Evolutionary conservation across 2,888 invertebrate genomes (phyloP).

Genomic region (Entomobrya proxima): DNA sequence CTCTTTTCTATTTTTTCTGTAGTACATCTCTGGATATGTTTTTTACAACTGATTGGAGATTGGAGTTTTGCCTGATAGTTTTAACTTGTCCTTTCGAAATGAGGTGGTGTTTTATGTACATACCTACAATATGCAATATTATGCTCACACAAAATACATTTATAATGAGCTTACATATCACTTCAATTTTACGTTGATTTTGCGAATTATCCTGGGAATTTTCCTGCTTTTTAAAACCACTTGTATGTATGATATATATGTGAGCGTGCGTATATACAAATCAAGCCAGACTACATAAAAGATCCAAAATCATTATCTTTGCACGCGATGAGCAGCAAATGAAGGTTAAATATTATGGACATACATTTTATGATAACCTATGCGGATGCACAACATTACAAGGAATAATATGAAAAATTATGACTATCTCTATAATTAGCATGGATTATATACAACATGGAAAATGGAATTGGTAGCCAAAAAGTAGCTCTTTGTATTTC

Average conservation of each 20-base stretch:
- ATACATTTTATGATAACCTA: neutral
- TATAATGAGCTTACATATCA: neutral
- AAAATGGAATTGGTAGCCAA: neutral
- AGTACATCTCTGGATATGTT: constrained; percentile 14
- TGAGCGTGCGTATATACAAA: too few relatives aligned
- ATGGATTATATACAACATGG: neutral
- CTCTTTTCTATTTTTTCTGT: too few relatives aligned
- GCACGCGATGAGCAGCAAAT: neutral
- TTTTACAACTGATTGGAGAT: neutral
- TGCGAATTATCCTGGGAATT: constrained; percentile 16
- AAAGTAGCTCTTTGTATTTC: neutral
- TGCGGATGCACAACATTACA: neutral
- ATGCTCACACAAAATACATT: neutral
- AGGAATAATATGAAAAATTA: neutral
- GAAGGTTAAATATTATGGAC: neutral
- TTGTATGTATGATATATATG: neutral
- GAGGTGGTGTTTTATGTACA: neutral
- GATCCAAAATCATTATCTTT: neutral
- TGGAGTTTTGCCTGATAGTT: neutral
- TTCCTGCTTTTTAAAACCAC: neutral
- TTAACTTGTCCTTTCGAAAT: neutral
- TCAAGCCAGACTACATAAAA: too few relatives aligned
- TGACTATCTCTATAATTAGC: neutral
- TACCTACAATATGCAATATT: neutral
- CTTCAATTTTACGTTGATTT: neutral